Percentiles rank a stretch among this genome's conserved stretches.
phyloP scores from a whole-genome alignment of 2,113 vertebrate species.

The Trachemys scripta region DNA sequence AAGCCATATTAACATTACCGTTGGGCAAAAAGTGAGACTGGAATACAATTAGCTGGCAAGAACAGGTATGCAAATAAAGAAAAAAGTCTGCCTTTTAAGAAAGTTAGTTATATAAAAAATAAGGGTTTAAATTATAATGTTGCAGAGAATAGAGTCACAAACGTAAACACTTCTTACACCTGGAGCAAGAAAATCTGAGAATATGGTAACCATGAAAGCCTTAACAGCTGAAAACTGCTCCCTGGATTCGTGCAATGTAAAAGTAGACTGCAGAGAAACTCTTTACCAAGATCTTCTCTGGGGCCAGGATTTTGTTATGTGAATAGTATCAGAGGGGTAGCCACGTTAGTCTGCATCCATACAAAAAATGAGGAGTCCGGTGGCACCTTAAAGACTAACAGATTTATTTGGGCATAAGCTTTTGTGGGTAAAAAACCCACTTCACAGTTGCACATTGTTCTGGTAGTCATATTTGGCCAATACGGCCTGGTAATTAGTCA shows the following conservation, averaged over 20 bases:
- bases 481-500: too few species aligned
- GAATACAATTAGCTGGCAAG: neutral
- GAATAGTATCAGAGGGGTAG: too few species aligned
- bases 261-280: neutral
- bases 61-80: neutral
- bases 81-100: neutral
- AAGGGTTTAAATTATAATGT: neutral
- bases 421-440: too few species aligned
- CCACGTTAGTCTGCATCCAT: too few species aligned
- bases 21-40: neutral
- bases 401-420: too few species aligned
- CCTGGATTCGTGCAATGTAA: constrained; percentile 32
- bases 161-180: constrained; percentile 42
- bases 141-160: neutral
- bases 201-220: constrained; percentile 12
- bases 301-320: neutral
- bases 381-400: too few species aligned
- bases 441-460: too few species aligned
- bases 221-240: constrained; percentile 17
- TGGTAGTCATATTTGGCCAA: too few species aligned
- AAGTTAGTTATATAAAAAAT: neutral
- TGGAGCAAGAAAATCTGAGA: neutral
- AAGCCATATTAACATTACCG: neutral
- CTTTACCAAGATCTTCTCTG: neutral
- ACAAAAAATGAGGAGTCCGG: too few species aligned